These are phyloP conservation scores for Abrostola tripartita DNA, from an alignment of 2,888 invertebrate genomes.

Conservation along the genomic window DNA sequence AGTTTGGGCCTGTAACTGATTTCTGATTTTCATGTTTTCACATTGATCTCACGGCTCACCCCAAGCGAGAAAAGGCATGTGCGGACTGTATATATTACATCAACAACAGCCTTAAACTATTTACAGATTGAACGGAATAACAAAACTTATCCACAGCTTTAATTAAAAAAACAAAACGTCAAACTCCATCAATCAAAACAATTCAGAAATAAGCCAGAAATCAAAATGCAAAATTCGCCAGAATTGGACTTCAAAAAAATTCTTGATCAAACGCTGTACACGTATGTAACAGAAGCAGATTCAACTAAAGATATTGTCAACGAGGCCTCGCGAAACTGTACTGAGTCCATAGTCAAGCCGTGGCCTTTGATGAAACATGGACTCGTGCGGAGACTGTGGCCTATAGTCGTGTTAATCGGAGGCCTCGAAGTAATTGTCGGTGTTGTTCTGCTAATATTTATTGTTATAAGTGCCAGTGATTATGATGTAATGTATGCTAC, in stretches of 20 bases:
- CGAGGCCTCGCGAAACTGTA: neutral
- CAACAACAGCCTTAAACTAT: no score
- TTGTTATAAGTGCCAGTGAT: conserved; percentile 21
- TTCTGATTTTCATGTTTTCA: no score
- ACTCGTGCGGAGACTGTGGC: conserved; percentile 29
- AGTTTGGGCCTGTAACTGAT: no score
- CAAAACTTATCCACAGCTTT: no score
- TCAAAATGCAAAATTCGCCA: conserved; percentile 39
- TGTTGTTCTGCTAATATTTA: conserved; percentile 2
- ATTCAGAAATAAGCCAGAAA: neutral
- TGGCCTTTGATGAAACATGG: conserved; percentile 16
- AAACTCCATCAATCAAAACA: no score
- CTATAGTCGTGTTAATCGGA: conserved; percentile 37
- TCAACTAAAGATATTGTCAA: neutral
- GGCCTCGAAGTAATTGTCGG: conserved; percentile 38
- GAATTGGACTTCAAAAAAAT: conserved; percentile 38
- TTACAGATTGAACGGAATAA: no score
- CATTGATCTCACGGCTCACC: no score
- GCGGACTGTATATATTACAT: no score
- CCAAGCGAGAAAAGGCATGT: no score
- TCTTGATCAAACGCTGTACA: conserved; percentile 43
- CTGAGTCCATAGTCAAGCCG: neutral
- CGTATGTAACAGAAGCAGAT: conserved; percentile 21
- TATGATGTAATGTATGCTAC: conserved; percentile 47
- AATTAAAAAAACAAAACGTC: no score